A percentile compares a stretch with the other conserved stretches of the same genome.
phyloP scores from a whole-genome alignment of 2,113 vertebrate species.

The Hystrix brachyura region DNA sequence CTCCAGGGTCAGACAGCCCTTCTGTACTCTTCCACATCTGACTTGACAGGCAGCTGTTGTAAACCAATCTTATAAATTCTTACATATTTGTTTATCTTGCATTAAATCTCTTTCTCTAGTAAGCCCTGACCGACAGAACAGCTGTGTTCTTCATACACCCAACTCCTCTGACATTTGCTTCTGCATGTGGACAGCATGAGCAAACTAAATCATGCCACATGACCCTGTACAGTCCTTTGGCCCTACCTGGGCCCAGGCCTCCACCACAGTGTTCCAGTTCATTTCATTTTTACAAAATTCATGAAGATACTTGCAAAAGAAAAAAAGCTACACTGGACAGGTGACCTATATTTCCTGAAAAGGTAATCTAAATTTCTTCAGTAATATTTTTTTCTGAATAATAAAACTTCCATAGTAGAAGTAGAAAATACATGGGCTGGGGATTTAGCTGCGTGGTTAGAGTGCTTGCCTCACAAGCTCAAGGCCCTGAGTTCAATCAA shows the following conservation, averaged over 20 bases:
- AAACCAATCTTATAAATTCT: neutral
- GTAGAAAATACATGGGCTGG: neutral
- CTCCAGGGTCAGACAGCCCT: neutral
- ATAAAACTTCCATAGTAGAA: neutral
- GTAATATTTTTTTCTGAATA: neutral
- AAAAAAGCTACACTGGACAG: neutral
- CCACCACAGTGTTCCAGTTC: neutral
- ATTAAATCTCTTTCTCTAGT: neutral
- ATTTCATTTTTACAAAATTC: neutral
- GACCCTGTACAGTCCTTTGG: accelerated
- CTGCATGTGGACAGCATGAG: accelerated
- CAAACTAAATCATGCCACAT: neutral
- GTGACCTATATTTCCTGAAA: neutral
- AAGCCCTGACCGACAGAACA: neutral
- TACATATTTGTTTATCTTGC: neutral
- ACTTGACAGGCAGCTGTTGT: no score
- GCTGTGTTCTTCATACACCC: neutral
- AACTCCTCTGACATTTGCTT: neutral
- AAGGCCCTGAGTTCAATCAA: no score
- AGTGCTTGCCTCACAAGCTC: no score
- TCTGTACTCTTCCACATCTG: neutral
- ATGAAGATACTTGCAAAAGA: neutral
- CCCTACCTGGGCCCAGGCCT: neutral
- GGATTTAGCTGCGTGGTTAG: no score
- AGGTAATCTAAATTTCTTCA: neutral